Percentiles rank a stretch among this genome's conserved stretches.
phyloP scores from a whole-genome alignment of 2,113 vertebrate genomes.

The Platysteira castanea region DNA sequence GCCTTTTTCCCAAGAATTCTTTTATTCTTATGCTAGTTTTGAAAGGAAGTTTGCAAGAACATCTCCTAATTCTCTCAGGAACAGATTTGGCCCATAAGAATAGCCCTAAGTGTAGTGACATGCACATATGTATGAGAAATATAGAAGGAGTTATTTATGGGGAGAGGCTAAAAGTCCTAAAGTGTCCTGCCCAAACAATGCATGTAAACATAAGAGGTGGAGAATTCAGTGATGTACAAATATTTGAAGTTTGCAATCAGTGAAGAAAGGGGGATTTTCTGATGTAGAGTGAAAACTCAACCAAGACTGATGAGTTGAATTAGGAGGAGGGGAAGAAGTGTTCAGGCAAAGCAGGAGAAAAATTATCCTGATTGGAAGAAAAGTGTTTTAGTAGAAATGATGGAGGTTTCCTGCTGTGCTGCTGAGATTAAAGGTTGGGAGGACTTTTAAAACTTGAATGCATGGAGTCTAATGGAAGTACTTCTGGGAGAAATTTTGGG shows the following conservation, averaged over 20 bases:
- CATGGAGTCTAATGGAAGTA: not conserved
- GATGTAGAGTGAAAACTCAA: not conserved
- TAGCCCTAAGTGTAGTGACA: not conserved
- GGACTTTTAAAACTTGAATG: not conserved
- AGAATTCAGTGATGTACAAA: not conserved
- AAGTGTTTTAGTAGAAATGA: not conserved
- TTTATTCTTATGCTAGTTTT: not conserved
- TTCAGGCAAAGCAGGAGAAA: not conserved
- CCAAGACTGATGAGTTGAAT: not conserved
- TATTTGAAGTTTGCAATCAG: not conserved
- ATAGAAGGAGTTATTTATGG: not conserved
- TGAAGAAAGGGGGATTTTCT: not conserved
- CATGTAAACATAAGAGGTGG: not conserved
- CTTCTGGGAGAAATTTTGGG: not conserved
- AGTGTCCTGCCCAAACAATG: not conserved
- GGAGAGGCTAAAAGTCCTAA: not conserved
- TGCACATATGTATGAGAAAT: not conserved
- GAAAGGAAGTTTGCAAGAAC: not conserved
- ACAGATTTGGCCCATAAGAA: not conserved
- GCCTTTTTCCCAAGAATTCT: not conserved
- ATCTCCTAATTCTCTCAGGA: not conserved
- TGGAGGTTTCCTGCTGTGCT: not conserved
- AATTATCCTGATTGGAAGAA: not conserved
- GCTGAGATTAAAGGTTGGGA: not conserved
- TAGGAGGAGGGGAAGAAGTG: not conserved